phyloP scores from a whole-genome alignment of 2,888 invertebrate genomes.

The Orchesellides sinensis region DNA sequence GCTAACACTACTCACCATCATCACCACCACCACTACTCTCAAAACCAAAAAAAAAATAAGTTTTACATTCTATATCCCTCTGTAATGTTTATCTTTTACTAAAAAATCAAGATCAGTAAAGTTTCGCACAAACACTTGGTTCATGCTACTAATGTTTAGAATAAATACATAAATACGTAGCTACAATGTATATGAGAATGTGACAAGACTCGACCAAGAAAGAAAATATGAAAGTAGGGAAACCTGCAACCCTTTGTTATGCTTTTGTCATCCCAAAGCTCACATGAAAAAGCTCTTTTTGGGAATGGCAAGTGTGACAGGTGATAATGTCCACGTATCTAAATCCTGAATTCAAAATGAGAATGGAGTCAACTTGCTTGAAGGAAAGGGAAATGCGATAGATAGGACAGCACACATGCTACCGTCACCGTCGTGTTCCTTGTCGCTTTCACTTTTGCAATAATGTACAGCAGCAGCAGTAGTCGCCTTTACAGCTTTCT shows the following conservation, averaged over 20 bases:
- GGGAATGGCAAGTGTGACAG: slow-evolving; percentile 38
- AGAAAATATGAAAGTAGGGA: not conserved
- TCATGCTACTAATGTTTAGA: not conserved
- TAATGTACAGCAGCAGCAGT: not conserved
- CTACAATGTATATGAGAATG: not conserved
- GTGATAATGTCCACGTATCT: slow-evolving; percentile 55
- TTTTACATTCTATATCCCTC: no score
- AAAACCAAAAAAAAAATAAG: no score
- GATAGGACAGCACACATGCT: not conserved
- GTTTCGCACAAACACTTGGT: no score
- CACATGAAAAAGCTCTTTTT: not conserved
- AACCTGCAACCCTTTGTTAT: slow-evolving; percentile 2
- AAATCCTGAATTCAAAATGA: slow-evolving; percentile 43
- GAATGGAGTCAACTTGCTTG: not conserved
- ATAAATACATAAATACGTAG: not conserved
- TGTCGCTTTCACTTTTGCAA: not conserved
- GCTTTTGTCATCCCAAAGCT: slow-evolving; percentile 14
- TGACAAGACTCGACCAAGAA: not conserved
- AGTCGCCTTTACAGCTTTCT: not conserved
- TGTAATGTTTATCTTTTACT: no score
- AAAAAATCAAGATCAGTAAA: no score
- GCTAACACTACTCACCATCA: no score
- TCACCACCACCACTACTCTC: no score
- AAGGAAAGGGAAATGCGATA: not conserved
- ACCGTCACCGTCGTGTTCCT: not conserved